Conservation (phyloP, 2,113 vertebrate species). For the Crypturellus undulatus region DNA sequence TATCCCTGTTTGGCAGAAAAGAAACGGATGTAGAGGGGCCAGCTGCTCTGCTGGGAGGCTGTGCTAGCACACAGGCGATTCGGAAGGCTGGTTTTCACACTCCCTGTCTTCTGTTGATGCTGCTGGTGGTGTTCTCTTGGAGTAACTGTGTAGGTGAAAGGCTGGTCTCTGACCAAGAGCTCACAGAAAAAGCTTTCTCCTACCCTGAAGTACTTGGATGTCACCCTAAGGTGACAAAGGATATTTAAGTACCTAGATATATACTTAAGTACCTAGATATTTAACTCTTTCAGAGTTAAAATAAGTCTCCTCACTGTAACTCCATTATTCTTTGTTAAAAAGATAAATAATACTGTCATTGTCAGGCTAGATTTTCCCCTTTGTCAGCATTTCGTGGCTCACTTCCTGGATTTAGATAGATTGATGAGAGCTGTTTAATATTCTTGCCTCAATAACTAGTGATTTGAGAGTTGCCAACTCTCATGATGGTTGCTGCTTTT, state of each 20-base stretch:
- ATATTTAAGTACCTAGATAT: background rate
- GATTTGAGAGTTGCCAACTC: conserved; percentile 67
- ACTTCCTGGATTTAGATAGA: conserved; percentile 51
- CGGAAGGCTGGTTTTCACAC: background rate
- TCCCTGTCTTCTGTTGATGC: background rate
- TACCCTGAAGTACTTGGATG: background rate
- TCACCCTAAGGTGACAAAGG: background rate
- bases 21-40: background rate
- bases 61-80: background rate
- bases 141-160: background rate
- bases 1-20: background rate
- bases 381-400: conserved; percentile 66
- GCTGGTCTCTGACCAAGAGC: background rate
- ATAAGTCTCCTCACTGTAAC: conserved; percentile 29
- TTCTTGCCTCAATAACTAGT: conserved; percentile 49
- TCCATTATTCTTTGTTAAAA: conserved; percentile 73
- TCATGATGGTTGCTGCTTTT: conserved; percentile 56
- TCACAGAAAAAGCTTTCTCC: background rate
- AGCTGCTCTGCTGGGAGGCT: fast-evolving
- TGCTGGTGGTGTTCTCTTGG: background rate
- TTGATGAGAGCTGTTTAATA: conserved; percentile 69
- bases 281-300: conserved; percentile 25
- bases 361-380: conserved; percentile 65
- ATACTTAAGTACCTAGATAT: background rate
- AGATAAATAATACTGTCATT: conserved; percentile 59